Evolutionary conservation across 1,140 invertebrate species (phyloP).

Genomic region (Anoplophora glabripennis): DNA sequence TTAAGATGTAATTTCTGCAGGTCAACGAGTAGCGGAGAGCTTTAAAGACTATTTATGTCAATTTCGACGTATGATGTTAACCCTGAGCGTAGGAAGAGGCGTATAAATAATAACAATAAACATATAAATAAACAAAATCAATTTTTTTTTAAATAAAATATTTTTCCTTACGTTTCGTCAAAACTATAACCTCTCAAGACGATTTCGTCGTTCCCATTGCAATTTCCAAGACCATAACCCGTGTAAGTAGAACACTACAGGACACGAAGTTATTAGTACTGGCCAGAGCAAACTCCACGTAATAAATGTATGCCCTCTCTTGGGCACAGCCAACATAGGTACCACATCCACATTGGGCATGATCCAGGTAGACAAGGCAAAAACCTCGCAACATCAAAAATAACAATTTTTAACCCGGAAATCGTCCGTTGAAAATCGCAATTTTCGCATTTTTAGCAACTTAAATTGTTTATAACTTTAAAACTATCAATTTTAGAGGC

Average conservation of each 20-base stretch:
- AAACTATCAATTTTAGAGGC: too few species aligned
- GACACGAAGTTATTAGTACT: slow-evolving; percentile 44
- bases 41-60: too few species aligned
- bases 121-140: background rate
- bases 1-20: too few species aligned
- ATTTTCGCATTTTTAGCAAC: too few species aligned
- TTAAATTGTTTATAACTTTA: too few species aligned
- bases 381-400: slow-evolving; percentile 59
- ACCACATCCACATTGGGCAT: slow-evolving; percentile 69
- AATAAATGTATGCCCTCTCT: slow-evolving; percentile 57
- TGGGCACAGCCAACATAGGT: slow-evolving; percentile 54
- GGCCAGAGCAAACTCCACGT: slow-evolving; percentile 31
- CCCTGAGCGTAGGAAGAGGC: slow-evolving; percentile 16
- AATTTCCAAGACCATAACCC: slow-evolving; percentile 54
- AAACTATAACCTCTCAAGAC: slow-evolving; percentile 57
- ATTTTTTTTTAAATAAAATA: too few species aligned
- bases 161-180: slow-evolving; percentile 39
- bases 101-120: slow-evolving; percentile 23
- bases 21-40: too few species aligned
- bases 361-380: slow-evolving; percentile 60
- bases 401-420: too few species aligned
- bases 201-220: slow-evolving; percentile 50
- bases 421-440: too few species aligned
- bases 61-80: background rate
- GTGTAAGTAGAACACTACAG: slow-evolving; percentile 56